Conservation (phyloP, 2,797 vertebrate species). For the Botia almorhae region DNA sequence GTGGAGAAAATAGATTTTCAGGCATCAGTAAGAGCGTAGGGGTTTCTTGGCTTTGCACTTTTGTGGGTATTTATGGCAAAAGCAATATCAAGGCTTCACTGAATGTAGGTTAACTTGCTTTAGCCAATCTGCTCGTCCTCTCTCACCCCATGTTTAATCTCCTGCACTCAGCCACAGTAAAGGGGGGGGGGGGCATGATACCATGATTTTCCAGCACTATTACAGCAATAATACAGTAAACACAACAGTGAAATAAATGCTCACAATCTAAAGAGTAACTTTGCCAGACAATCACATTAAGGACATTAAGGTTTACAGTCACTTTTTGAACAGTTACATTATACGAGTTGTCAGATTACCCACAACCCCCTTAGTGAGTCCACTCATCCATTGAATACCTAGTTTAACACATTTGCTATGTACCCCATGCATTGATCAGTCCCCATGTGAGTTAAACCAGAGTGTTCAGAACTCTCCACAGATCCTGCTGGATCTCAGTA, state of each 20-base stretch:
- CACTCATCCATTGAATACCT: conserved; percentile 12
- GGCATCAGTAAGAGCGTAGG: neutral
- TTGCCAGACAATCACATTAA: neutral
- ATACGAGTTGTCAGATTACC: neutral
- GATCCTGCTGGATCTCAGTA: conserved; percentile 52
- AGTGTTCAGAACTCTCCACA: conserved; percentile 53
- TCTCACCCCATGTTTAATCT: conserved; percentile 71
- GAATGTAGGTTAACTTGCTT: conserved; percentile 78
- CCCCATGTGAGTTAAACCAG: conserved; percentile 43
- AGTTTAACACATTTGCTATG: conserved; percentile 7
- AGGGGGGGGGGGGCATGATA: conserved; percentile 21
- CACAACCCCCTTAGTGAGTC: neutral
- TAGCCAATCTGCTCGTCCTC: conserved; percentile 73
- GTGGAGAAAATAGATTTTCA: neutral
- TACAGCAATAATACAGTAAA: neutral
- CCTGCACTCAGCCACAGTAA: conserved; percentile 53
- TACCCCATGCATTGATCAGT: conserved; percentile 48
- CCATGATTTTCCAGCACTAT: neutral
- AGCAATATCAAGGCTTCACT: conserved; percentile 57
- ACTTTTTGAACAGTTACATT: neutral
- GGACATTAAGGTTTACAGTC: neutral
- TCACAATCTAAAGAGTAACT: neutral
- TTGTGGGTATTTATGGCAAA: conserved; percentile 31
- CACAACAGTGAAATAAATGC: neutral
- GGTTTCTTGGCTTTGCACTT: neutral